phyloP scores from a whole-genome alignment of 2,888 invertebrate species.

The Merodon equestris region DNA sequence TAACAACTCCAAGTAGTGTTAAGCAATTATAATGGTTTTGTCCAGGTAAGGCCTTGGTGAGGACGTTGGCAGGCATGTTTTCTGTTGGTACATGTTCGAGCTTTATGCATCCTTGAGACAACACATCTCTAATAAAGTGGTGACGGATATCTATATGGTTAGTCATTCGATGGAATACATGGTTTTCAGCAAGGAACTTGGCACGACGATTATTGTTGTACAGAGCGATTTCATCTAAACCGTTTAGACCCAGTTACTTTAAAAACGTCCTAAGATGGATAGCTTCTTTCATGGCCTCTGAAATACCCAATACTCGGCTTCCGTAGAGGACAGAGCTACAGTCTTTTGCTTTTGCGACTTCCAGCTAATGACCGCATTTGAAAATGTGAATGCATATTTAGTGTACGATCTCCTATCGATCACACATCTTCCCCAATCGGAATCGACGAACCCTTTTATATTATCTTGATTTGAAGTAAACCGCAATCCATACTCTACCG shows the following conservation, averaged over 20 bases:
- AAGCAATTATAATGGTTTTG: too few relatives aligned
- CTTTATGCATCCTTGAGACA: conserved; percentile 6
- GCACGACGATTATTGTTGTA: conserved; percentile 32
- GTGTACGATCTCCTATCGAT: conserved; percentile 10
- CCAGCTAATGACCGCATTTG: conserved; percentile 17
- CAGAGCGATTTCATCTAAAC: conserved; percentile 11
- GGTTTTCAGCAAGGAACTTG: conserved; percentile 21
- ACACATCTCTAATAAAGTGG: conserved; percentile 15
- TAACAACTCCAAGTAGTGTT: conserved; percentile 3
- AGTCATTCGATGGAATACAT: conserved; percentile 15
- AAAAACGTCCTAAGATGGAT: conserved; percentile 12
- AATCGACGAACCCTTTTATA: conserved; percentile 14
- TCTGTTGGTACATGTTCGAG: too few relatives aligned
- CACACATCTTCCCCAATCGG: conserved; percentile 2
- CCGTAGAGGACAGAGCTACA: neutral
- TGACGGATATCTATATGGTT: conserved; percentile 1
- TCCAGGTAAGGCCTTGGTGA: too few relatives aligned
- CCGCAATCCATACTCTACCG: conserved; percentile 9
- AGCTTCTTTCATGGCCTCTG: conserved; percentile 13
- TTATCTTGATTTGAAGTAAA: neutral
- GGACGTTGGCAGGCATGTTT: too few relatives aligned
- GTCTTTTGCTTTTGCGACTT: conserved; percentile 11
- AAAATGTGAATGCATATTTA: conserved; percentile 12
- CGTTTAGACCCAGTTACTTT: conserved; percentile 7
- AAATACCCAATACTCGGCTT: conserved; percentile 11